Evolutionary conservation across 2,888 invertebrate species (phyloP).

Genomic region (Ormyrus rosae): DNA sequence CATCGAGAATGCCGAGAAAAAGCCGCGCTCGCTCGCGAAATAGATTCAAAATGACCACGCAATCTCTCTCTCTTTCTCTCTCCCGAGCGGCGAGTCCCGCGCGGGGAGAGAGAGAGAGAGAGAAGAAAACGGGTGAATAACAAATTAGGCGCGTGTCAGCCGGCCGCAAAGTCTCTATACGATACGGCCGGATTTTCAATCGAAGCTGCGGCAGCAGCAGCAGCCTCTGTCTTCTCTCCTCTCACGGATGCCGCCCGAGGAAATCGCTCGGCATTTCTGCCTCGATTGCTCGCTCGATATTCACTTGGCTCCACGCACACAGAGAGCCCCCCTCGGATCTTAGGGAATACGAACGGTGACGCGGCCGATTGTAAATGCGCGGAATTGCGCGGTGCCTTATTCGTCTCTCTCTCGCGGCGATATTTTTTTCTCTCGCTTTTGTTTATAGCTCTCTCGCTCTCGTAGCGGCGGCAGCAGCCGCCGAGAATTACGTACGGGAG

Average conservation of each 20-base stretch:
- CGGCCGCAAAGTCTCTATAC: constrained; percentile 32
- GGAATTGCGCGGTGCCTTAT: constrained; percentile 64
- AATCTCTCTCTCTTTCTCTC: neutral
- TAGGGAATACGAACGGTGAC: constrained; percentile 49
- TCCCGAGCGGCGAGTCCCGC: too few species aligned
- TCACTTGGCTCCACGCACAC: constrained; percentile 3
- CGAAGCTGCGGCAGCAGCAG: constrained; percentile 17
- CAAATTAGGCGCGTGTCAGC: constrained; percentile 17
- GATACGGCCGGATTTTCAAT: constrained; percentile 24
- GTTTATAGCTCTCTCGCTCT: constrained; percentile 52
- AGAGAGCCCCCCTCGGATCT: neutral
- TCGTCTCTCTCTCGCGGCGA: constrained; percentile 52
- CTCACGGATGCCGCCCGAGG: constrained; percentile 10
- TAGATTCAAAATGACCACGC: constrained; percentile 37
- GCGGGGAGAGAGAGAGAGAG: neutral
- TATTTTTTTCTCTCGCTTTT: constrained; percentile 58
- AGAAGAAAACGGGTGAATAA: constrained; percentile 8
- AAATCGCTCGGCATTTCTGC: constrained; percentile 46
- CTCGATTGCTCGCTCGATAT: constrained; percentile 43
- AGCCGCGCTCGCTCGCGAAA: constrained; percentile 2
- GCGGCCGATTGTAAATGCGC: constrained; percentile 45
- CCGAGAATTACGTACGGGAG: constrained; percentile 63
- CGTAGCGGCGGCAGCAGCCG: constrained; percentile 48
- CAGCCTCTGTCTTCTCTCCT: constrained; percentile 23
- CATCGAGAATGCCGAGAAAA: neutral